Evolutionary conservation across 2,113 vertebrate genomes (phyloP), one percentile per base, ranked within the genome.

Genomic region (Ceuthmochares aereus): DNA sequence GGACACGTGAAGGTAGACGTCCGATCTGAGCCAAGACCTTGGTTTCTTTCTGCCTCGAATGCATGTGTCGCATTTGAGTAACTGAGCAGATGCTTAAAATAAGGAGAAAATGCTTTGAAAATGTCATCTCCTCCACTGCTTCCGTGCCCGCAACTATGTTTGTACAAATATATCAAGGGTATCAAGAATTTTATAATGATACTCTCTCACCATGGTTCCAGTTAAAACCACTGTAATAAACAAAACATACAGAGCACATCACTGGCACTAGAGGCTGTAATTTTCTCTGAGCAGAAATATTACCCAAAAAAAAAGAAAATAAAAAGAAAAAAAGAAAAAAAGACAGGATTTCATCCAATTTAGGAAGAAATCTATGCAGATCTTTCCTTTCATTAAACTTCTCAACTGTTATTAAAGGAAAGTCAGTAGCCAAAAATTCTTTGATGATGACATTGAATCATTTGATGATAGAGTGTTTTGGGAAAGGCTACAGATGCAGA

Each of bases 371-470:
- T 96, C 82, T 94, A 86, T 94, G 91, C 73, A 95, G 95, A 94
- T 96, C 97, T 97, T 97, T 97, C 97, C 96, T 97, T 97, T 98
- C 97, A 98, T 98, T 98, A 98, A 97, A 95, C 91, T 96, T 97
- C 95, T 98, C 96, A 97, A 97, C 97, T 96, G 81, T 97, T 97
- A 97, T 98, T 97, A 97, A 96, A 96, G 97, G 84, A 96, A 97
- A 97, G 93, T 92, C 95, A 98, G 97, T 96, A 97, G 95, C 97
- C 98, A 97, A 96, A 93, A 97, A 97, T 97, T 97, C 97, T 97
- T 98, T 96, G 96, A 97, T 97, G 96, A 97, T 97, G 96, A 97
- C 96, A 97, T 96, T 90, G 94, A 97, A 98, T 94, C 88, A 94
- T 97, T 97, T 96, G 96, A 95, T 96, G 91, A 97, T 55, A 95